A percentile compares a stretch with the other conserved stretches of the same genome.
Evolutionary conservation across 2,797 vertebrate species (phyloP).

Genomic region (Chaenodraco wilsoni): DNA sequence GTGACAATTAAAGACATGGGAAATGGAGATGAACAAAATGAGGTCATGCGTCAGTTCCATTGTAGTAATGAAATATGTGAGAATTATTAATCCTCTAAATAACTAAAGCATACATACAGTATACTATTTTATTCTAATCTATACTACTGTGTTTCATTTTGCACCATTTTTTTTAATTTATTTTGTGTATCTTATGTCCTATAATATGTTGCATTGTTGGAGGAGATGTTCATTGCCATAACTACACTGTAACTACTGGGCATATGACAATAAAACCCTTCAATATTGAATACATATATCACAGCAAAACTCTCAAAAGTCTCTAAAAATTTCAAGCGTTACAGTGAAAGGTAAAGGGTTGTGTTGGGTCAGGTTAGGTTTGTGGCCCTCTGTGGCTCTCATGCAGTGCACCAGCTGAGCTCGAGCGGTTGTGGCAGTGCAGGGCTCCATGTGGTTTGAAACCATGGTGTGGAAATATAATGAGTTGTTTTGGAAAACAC

Average conservation of each 20-base stretch:
- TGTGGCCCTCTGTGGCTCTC: slow-evolving; percentile 11
- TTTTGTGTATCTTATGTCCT: no score
- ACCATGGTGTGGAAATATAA: slow-evolving; percentile 20
- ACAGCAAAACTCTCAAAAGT: slow-evolving; percentile 21
- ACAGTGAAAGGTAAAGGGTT: slow-evolving; percentile 18
- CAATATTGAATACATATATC: no score
- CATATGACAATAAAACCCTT: no score
- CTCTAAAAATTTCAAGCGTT: not conserved
- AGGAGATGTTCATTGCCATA: no score
- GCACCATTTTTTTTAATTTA: no score
- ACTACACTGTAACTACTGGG: no score
- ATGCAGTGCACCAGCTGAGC: slow-evolving; percentile 9
- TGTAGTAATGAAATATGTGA: not conserved
- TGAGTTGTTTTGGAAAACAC: slow-evolving; percentile 38
- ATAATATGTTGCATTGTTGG: no score
- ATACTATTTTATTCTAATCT: no score
- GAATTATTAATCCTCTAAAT: not conserved
- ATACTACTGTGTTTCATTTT: no score
- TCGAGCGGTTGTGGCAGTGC: slow-evolving; percentile 3
- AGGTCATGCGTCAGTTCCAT: slow-evolving; percentile 4
- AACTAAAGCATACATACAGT: not conserved
- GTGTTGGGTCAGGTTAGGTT: not conserved
- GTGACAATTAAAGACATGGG: slow-evolving; percentile 1
- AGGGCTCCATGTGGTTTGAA: slow-evolving; percentile 33
- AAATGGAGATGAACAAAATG: slow-evolving; percentile 11